Conservation (phyloP, 2,888 invertebrate genomes). For the Drosophila emarginata region DNA sequence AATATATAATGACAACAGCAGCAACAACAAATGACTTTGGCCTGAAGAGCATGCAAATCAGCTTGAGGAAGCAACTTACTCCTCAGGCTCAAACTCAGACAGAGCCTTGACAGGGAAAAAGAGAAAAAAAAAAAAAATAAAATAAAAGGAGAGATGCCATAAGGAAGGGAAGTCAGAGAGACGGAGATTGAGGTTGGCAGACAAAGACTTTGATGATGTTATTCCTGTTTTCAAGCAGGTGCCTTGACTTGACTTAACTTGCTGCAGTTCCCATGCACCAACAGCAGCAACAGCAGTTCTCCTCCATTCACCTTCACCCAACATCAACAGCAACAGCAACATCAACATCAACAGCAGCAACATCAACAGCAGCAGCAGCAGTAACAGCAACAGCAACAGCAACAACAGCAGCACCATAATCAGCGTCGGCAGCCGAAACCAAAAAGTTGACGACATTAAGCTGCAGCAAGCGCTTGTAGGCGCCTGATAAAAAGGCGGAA, state of each 20-base stretch:
- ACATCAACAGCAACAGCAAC: slow-evolving; percentile 24
- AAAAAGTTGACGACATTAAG: slow-evolving; percentile 71
- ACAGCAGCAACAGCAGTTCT: slow-evolving; percentile 17
- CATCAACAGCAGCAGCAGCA: slow-evolving; percentile 24
- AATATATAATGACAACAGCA: slow-evolving; percentile 49
- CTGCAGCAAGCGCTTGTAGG: slow-evolving; percentile 51
- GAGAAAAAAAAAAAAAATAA: not conserved
- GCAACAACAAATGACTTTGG: slow-evolving; percentile 18
- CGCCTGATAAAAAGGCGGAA: slow-evolving; percentile 59
- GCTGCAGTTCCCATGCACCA: slow-evolving; percentile 28
- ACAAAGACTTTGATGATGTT: slow-evolving; percentile 40
- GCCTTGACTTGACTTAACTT: slow-evolving; percentile 19
- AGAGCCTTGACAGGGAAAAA: slow-evolving; percentile 12
- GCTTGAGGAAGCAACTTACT: slow-evolving; percentile 25
- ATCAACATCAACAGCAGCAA: slow-evolving; percentile 23
- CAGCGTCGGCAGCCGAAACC: slow-evolving; percentile 24
- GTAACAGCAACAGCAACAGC: slow-evolving; percentile 22
- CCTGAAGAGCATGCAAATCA: slow-evolving; percentile 69
- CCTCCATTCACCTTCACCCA: slow-evolving; percentile 37
- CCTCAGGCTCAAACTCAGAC: not conserved
- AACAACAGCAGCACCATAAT: slow-evolving; percentile 30
- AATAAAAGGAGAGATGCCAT: not conserved
- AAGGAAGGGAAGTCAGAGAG: not conserved
- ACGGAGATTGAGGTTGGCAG: slow-evolving; percentile 6
- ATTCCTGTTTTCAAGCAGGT: slow-evolving; percentile 54